These are phyloP conservation scores for Macropus fuliginosus DNA, from an alignment of 2,797 vertebrate genomes.

Conservation along the genomic window DNA sequence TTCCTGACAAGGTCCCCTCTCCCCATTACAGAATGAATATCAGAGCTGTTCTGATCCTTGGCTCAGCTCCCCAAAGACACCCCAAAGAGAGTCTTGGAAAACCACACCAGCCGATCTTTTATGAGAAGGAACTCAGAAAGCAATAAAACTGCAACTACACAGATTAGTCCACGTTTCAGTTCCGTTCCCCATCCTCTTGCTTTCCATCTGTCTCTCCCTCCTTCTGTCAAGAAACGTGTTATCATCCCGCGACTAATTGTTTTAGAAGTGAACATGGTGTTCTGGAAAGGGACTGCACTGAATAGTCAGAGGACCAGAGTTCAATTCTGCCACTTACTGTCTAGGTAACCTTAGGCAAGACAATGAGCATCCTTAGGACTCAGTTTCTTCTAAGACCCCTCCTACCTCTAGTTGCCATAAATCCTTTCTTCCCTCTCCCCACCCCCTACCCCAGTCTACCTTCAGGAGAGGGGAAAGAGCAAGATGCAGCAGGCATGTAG, in stretches of 20 bases:
- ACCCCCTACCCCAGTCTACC: neutral
- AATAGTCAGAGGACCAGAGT: neutral
- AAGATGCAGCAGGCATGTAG: neutral
- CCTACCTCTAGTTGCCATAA: neutral
- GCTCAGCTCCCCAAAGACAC: slow-evolving; percentile 20
- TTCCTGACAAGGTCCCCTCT: neutral
- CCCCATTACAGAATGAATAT: slow-evolving; percentile 31
- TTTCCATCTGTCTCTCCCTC: slow-evolving; percentile 2
- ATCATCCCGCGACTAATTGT: slow-evolving; percentile 7
- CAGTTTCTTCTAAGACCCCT: neutral
- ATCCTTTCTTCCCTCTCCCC: neutral
- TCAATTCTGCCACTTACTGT: neutral
- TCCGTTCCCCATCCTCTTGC: neutral
- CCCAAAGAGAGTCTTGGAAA: neutral
- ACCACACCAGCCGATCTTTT: slow-evolving; percentile 8
- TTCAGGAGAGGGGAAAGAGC: neutral
- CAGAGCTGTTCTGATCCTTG: neutral
- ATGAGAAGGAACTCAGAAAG: slow-evolving; percentile 33
- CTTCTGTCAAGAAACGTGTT: neutral
- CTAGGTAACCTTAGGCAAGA: neutral
- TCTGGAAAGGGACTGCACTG: neutral
- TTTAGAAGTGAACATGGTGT: neutral
- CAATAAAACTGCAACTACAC: slow-evolving; percentile 31
- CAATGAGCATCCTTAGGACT: neutral
- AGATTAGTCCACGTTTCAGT: slow-evolving; percentile 29